Base-by-base conservation (phyloP, 2,113 vertebrate genomes). In the Plectropomus leopardus region DNA sequence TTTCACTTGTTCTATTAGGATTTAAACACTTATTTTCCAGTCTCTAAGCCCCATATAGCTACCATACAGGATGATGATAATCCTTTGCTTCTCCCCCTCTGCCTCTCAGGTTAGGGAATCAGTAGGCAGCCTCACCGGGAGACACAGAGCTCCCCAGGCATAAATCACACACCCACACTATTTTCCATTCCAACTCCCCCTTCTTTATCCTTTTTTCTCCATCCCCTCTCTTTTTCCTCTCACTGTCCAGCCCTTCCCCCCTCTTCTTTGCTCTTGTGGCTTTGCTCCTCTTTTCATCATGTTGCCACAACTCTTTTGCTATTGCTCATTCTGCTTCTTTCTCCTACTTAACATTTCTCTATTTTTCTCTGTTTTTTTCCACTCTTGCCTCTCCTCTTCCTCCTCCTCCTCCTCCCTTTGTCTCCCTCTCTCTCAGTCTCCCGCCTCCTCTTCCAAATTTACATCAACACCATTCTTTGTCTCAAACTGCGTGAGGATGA, bases 161-260 rank as follows among this genome's bases (percentile, higher is more conserved):
- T 89, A 90, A 89, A 92, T 92, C 86, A 88, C 74, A 85, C 80
- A 54, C 74, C 82, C 72, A 82, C 84, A 76, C 64, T 53, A 57
- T 65, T 72, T 82, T 84, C 64, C 23, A 74, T 73, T 67, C 71
- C 9, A 44, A 54, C 54, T 60, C 59, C 55, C 30, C 32, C 19
- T 54, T 47, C 23, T 77, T 72, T 44, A 24, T 59, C 34, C 53
- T 65, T 82, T 75, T 63, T 67, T 24, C 72, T 67, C 26, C 59
- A 68, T 69, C 50, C 42, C 23, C 59, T 47, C 16, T 30, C 58
- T 11, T 1, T 63, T 84, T 50, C 16, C 55, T 24, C 40, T 51
- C 55, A 21, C 58, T 60, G n/a, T 23, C 61, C 47, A 2, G 3
- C 44, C 61, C 21, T 24, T 10, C 21, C 36, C 23, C 40, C 8